Percentiles rank a stretch among this genome's conserved stretches.
These are phyloP conservation scores for Aphaenogaster ashmeadi DNA, from an alignment of 1,140 invertebrate genomes.

Conservation along the genomic window DNA sequence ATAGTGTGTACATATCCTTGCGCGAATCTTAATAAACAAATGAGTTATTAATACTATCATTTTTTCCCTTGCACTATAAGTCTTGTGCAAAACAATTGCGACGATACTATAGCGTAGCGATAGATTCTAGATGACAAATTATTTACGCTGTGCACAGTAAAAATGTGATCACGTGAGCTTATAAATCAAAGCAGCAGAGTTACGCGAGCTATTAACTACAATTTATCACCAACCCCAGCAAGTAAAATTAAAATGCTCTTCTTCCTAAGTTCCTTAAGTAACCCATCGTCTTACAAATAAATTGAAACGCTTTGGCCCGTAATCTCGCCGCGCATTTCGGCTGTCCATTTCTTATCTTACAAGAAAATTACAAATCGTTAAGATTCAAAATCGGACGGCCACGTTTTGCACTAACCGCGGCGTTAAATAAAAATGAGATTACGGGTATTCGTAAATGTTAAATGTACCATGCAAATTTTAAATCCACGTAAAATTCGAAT, in stretches of 20 bases:
- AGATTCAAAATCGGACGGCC: conserved; percentile 10
- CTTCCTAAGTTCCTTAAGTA: conserved; percentile 18
- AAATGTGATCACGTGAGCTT: conserved; percentile 33
- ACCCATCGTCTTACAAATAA: conserved; percentile 36
- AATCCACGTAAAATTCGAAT: neutral
- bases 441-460: conserved; percentile 8
- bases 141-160: conserved; percentile 2
- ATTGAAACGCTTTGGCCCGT: conserved; percentile 36
- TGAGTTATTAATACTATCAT: conserved; percentile 2
- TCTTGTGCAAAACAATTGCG: conserved; percentile 1
- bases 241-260: conserved; percentile 47
- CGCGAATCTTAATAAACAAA: neutral
- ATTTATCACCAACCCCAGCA: conserved; percentile 50
- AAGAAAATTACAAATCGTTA: neutral
- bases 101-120: conserved; percentile 7
- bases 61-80: conserved; percentile 1
- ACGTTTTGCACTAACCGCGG: neutral
- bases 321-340: neutral
- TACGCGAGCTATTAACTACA: conserved; percentile 50
- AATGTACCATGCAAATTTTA: neutral
- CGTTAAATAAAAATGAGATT: conserved; percentile 30
- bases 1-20: neutral
- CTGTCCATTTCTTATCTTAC: neutral
- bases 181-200: conserved; percentile 37
- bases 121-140: conserved; percentile 46